These are phyloP conservation scores for Platanista minor DNA, from an alignment of 2,113 vertebrate species.

Conservation along the genomic window DNA sequence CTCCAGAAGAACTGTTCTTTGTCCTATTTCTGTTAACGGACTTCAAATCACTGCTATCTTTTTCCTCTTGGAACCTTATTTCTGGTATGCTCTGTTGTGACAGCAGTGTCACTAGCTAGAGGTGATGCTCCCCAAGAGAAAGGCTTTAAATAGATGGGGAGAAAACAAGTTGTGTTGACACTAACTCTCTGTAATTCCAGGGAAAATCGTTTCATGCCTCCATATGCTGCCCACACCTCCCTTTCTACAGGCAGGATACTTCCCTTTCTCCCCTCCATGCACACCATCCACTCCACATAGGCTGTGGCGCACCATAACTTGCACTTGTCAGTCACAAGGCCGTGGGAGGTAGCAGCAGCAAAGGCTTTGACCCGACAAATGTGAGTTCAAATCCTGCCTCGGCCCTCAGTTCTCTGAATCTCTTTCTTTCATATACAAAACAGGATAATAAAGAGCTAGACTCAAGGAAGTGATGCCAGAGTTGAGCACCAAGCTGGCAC, in stretches of 20 bases:
- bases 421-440: neutral
- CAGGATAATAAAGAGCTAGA: neutral
- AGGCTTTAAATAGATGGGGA: neutral
- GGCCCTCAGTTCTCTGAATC: neutral
- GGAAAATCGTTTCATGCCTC: rapidly evolving
- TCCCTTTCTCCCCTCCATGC: neutral
- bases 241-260: neutral
- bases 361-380: neutral
- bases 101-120: neutral
- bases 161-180: neutral
- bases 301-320: neutral
- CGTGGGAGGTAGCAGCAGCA: neutral
- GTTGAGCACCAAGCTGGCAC: neutral
- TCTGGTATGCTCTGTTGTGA: neutral
- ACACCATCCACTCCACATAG: rapidly evolving
- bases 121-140: neutral
- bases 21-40: neutral
- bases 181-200: neutral
- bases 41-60: neutral
- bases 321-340: neutral
- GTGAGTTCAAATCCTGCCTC: neutral
- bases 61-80: neutral
- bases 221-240: neutral
- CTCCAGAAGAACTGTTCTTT: neutral
- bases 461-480: neutral